phyloP scores from a whole-genome alignment of 1,140 invertebrate species.

The Scaptomyza graminum region DNA sequence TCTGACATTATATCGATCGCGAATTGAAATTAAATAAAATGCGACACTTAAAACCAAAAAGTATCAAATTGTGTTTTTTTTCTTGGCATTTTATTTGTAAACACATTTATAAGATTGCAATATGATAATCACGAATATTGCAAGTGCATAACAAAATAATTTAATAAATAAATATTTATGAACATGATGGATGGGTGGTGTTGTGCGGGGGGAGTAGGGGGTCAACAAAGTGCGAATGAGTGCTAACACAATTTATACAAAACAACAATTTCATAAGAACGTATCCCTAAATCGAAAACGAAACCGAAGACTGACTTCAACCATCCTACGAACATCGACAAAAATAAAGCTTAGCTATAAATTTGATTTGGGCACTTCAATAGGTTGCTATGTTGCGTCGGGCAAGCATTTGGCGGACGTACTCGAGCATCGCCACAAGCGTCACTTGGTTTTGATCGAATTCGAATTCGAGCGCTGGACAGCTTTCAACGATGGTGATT shows the following conservation, averaged over 20 bases:
- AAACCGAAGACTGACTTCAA: conserved; percentile 19
- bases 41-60: conserved; percentile 40
- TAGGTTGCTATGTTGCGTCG: conserved; percentile 16
- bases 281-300: conserved; percentile 27
- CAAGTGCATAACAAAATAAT: conserved; percentile 65
- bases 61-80: background rate
- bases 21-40: conserved; percentile 60
- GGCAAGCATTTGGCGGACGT: conserved; percentile 20
- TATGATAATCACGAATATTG: conserved; percentile 36
- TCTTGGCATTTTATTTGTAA: conserved; percentile 56
- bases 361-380: conserved; percentile 59
- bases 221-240: conserved; percentile 33
- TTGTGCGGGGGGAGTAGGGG: background rate
- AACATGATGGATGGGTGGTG: conserved; percentile 35
- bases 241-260: conserved; percentile 47
- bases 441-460: conserved; percentile 72
- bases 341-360: conserved; percentile 37
- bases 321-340: conserved; percentile 19
- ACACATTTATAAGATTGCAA: conserved; percentile 62
- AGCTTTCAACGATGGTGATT: conserved; percentile 36
- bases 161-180: conserved; percentile 72
- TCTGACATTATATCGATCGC: conserved; percentile 46
- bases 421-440: background rate
- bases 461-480: conserved; percentile 72
- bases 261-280: conserved; percentile 39